phyloP scores from a whole-genome alignment of 2,797 vertebrate species.

The Anableps anableps region DNA sequence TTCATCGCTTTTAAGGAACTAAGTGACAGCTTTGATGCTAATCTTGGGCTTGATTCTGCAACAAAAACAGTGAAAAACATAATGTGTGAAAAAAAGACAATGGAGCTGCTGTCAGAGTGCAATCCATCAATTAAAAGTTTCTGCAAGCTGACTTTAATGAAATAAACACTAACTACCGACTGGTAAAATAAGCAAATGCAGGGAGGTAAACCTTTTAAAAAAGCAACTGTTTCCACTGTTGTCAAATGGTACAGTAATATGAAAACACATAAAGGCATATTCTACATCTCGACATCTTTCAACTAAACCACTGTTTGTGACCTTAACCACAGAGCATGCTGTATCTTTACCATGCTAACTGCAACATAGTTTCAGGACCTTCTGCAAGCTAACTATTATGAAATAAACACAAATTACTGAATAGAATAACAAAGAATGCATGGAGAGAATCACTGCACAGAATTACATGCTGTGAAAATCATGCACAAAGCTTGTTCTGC shows the following conservation, averaged over 20 bases:
- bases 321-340: background rate
- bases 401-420: background rate
- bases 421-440: background rate
- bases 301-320: background rate
- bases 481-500: background rate
- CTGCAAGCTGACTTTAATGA: background rate
- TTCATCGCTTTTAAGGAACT: slow-evolving; percentile 3
- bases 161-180: background rate
- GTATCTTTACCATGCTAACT: background rate
- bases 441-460: background rate
- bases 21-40: slow-evolving; percentile 13
- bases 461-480: background rate
- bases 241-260: background rate
- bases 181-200: background rate
- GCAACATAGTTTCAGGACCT: background rate
- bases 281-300: background rate
- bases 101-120: background rate
- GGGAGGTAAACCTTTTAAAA: background rate
- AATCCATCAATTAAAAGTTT: slow-evolving; percentile 7
- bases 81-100: background rate
- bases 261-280: background rate
- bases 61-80: background rate
- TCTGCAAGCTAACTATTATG: background rate
- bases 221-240: background rate
- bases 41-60: background rate